Evolutionary conservation across 1,140 invertebrate species (phyloP), one percentile per base, ranked within the genome.

Genomic region (Armadillidium nasatum): DNA sequence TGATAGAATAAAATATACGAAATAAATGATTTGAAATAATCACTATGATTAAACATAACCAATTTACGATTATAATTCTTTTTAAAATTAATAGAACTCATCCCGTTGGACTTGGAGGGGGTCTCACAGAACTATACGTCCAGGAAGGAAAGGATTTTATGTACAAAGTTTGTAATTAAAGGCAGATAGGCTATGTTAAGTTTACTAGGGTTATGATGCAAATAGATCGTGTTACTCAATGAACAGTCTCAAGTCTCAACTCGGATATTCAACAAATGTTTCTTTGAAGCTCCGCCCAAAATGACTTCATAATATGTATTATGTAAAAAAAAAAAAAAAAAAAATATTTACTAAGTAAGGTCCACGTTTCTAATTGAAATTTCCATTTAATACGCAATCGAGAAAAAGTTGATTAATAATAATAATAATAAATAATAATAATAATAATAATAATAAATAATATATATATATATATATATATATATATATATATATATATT

Each of bases 1-100:
- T 60, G 50, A 60, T 60, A 60, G 50, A 60, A 60, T 60, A 60
- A 60, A 60, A 60, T 60, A 60, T 60, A 60, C 19, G 50, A 60
- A 60, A 60, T 60, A 60, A 15, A 60, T 60, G 11, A 60, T 60
- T 60, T 60, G 11, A 15, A 60, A 60, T 60, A 60, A 60, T 33
- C 50, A 60, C 50, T 60, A 60, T 15, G 19, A 19, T 60, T 15
- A 60, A 60, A 60, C 50, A 13, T 60, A 13, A 60, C 50, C 11
- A 60, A 60, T 60, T 60, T 19, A 60, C 50, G 50, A 60, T 33
- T 33, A 60, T 19, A 60, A 60, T 60, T 60, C 50, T 60, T 60
- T 60, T 60, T 15, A 60, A 19, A 60, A 60, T 60, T 19, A 13
- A 60, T 19, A 60, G 19, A 60, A 33, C 33, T 33, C 33, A 33